Evolutionary conservation across 1,140 invertebrate genomes (phyloP).

Genomic region (Lucilia cuprina): DNA sequence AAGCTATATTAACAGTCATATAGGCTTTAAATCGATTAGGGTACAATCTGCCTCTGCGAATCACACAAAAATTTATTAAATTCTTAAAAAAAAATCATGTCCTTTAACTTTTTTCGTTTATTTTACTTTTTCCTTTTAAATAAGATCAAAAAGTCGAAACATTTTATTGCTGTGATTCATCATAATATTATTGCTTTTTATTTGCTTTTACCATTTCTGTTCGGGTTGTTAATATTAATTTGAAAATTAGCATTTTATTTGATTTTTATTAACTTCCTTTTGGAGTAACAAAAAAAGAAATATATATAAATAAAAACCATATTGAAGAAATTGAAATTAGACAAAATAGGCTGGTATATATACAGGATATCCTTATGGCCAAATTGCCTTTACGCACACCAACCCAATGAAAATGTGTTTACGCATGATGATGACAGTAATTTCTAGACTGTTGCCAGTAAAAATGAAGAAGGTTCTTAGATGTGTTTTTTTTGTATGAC

Average conservation of each 20-base stretch:
- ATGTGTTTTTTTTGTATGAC: neutral
- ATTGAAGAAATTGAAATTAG: neutral
- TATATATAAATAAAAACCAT: neutral
- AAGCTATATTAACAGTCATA: too few relatives aligned
- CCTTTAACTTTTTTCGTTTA: too few relatives aligned
- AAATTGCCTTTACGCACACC: neutral
- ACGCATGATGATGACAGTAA: neutral
- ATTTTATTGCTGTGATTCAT: neutral
- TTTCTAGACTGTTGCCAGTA: too few relatives aligned
- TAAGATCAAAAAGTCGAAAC: neutral
- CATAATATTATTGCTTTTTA: neutral
- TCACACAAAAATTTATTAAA: too few relatives aligned
- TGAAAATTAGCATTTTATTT: conserved; percentile 17
- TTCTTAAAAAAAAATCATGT: too few relatives aligned
- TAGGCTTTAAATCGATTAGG: too few relatives aligned
- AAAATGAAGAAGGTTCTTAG: neutral
- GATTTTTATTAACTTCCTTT: conserved; percentile 12
- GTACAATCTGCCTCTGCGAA: too few relatives aligned
- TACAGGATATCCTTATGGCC: neutral
- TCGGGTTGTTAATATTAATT: neutral
- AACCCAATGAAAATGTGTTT: neutral
- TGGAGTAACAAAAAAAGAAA: neutral
- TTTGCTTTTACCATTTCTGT: too few relatives aligned
- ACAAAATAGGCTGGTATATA: neutral
- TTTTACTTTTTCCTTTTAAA: too few relatives aligned